Percentiles rank a stretch among this genome's conserved stretches.
phyloP scores from a whole-genome alignment of 2,888 invertebrate species.

The Gortyna flavago region DNA sequence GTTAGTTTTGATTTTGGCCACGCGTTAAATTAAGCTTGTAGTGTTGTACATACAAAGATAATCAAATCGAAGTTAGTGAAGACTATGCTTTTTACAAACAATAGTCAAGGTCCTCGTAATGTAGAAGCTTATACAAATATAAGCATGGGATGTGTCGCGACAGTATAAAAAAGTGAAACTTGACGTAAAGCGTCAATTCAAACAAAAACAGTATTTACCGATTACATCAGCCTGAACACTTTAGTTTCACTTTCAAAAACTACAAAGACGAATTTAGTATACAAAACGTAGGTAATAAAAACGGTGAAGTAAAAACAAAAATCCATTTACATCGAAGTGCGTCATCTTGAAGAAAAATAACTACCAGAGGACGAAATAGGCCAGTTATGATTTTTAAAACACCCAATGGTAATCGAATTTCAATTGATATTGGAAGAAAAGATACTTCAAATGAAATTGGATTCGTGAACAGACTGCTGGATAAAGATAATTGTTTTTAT shows the following conservation, averaged over 20 bases:
- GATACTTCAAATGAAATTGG: conserved; percentile 41
- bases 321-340: conserved; percentile 30
- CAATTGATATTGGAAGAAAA: conserved; percentile 39
- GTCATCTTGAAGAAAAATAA: conserved; percentile 33
- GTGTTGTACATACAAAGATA: not conserved
- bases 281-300: conserved; percentile 42
- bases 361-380: conserved; percentile 6
- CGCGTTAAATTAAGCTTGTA: not conserved
- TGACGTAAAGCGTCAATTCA: conserved; percentile 24
- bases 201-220: conserved; percentile 44
- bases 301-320: conserved; percentile 30
- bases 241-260: conserved; percentile 54
- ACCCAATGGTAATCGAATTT: conserved; percentile 16
- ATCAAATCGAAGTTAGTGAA: not conserved
- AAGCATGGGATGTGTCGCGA: conserved; percentile 8
- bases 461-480: conserved; percentile 33
- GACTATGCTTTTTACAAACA: conserved; percentile 1
- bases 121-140: conserved; percentile 7
- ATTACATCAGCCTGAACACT: conserved; percentile 48
- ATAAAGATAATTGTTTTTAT: conserved; percentile 24
- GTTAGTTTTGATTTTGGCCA: not conserved
- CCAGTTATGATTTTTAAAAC: not conserved
- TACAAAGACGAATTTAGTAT: conserved; percentile 44
- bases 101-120: not conserved
- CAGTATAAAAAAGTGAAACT: conserved; percentile 52